Percentiles rank a stretch among this genome's conserved stretches.
Conservation (phyloP, 2,113 vertebrate genomes). For the Leptodactylus fuscus region DNA sequence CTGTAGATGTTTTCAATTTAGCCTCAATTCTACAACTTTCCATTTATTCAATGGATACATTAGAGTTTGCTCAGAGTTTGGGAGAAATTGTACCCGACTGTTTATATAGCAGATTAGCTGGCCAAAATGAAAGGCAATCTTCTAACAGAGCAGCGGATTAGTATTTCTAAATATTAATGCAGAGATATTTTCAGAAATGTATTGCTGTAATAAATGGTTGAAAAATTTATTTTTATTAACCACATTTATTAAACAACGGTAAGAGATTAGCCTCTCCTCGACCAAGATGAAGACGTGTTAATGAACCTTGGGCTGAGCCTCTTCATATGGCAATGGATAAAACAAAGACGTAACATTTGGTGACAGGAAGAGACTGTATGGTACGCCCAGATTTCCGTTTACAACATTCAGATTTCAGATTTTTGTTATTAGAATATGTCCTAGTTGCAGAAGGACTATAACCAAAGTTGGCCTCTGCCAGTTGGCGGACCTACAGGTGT, state of each 20-base stretch:
- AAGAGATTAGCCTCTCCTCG: constrained; percentile 66
- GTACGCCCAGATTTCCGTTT: background rate
- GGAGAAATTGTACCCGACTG: constrained; percentile 61
- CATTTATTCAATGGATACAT: constrained; percentile 32
- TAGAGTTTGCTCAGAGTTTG: constrained; percentile 62
- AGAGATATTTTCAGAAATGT: constrained; percentile 67
- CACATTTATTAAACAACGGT: constrained; percentile 70
- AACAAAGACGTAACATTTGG: background rate
- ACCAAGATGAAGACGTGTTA: constrained; percentile 64
- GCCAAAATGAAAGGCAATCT: constrained; percentile 67
- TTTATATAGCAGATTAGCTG: constrained; percentile 66
- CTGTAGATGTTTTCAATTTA: constrained; percentile 60
- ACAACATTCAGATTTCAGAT: too few relatives aligned
- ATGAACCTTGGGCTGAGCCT: constrained; percentile 63
- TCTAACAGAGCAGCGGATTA: constrained; percentile 66
- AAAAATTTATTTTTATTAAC: constrained; percentile 68
- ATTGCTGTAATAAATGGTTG: constrained; percentile 68
- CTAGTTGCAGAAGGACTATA: too few relatives aligned
- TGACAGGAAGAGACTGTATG: constrained; percentile 3
- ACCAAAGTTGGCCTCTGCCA: too few relatives aligned
- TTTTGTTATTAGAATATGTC: too few relatives aligned
- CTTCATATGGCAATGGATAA: background rate
- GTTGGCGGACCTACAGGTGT: too few relatives aligned
- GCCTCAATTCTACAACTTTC: constrained; percentile 57
- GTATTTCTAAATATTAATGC: constrained; percentile 68